phyloP scores from a whole-genome alignment of 2,797 vertebrate species.

The Gastrophryne carolinensis region DNA sequence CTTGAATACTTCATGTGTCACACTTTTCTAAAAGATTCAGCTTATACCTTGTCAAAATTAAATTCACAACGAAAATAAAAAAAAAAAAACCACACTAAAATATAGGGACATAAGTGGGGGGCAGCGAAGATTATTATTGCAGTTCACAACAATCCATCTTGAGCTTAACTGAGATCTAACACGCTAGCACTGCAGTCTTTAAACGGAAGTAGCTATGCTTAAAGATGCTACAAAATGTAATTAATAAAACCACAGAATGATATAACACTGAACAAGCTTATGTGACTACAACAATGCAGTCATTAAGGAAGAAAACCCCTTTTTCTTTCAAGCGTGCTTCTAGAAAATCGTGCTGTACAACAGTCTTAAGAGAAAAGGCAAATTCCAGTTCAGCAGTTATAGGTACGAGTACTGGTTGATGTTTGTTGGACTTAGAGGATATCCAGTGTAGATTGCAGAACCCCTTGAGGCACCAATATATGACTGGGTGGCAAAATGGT shows the following conservation, averaged over 20 bases:
- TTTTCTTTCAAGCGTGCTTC: conserved; percentile 55
- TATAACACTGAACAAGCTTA: conserved; percentile 59
- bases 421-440: conserved; percentile 91
- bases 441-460: conserved; percentile 85
- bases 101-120: neutral
- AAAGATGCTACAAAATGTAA: conserved; percentile 27
- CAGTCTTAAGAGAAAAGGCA: neutral
- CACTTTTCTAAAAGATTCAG: neutral
- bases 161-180: neutral
- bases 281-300: conserved; percentile 65
- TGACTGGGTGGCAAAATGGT: conserved; percentile 84
- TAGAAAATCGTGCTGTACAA: conserved; percentile 54
- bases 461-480: conserved; percentile 84
- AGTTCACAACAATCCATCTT: conserved; percentile 19
- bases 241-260: conserved; percentile 61
- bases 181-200: neutral
- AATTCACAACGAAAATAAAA: neutral
- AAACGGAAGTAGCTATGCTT: conserved; percentile 8
- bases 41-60: neutral
- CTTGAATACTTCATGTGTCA: conserved; percentile 30
- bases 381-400: conserved; percentile 1
- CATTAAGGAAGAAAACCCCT: conserved; percentile 59
- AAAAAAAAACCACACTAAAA: neutral
- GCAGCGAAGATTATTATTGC: conserved; percentile 26
- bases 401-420: conserved; percentile 90